Evolutionary conservation across 2,888 invertebrate species (phyloP), one percentile per base, ranked within the genome.

Genomic region (Eudemis profundana): DNA sequence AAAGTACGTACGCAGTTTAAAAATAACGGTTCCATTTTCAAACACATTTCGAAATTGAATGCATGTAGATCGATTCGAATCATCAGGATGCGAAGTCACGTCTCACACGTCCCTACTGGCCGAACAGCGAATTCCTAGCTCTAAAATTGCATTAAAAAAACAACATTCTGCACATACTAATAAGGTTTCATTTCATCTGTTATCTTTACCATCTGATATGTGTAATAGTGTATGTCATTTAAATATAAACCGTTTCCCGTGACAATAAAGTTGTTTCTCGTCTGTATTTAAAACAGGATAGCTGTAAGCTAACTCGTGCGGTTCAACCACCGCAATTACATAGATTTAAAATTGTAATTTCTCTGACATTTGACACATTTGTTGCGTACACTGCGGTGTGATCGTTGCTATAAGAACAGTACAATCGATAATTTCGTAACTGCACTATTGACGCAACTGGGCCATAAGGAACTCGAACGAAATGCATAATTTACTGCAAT

Each of bases 281-380:
- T 29, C 47, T 40, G 53, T 51, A 23, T 40, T 19, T 21, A 47
- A 46, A 36, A 21, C 42, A 56, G 47, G 49, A n/a, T 51, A 53
- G 36, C 21, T 21, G 15, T 56, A 19, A 44, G n/a, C n/a, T 23
- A 46, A 60, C 70, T 71, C 66, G 63, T 70, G 63, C 64, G 49
- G 71, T 74, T 73, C 74, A 73, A 71, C 38, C 54, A 70, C 70
- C 70, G 70, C 64, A 53, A 61, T 64, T 61, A 68, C 66, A 68
- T 68, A 61, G 67, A 81, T 79, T 78, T 75, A 68, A 73, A 78
- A 74, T 75, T 75, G 67, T 75, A 78, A 78, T 79, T 76, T 74
- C 66, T 69, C 69, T 77, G 77, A 78, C 79, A 74, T 75, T 76
- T 78, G 77, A 78, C 78, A 70, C 67, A 66, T 70, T n/a, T n/a